Evolutionary conservation across 2,113 vertebrate species (phyloP), one percentile per base, ranked within the genome.

Genomic region (Gnathonemus echidnorhynchus): DNA sequence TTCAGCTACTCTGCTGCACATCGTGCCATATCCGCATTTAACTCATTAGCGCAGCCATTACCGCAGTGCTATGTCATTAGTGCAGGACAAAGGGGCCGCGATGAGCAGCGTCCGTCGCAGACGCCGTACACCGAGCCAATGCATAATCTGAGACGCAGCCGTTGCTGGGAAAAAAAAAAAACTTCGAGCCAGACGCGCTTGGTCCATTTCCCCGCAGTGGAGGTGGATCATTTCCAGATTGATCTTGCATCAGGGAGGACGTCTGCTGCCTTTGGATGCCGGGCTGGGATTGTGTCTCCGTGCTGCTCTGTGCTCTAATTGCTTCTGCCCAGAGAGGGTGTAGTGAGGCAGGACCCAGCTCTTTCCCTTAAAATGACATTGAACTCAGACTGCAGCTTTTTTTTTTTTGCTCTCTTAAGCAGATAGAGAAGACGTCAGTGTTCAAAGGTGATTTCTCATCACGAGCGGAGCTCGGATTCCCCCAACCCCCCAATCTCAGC

Each of bases 371-470:
- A 91, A 89, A 90, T 89, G 3, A 89, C 88, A 74, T 39, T 53
- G 48, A 49, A 77, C 74, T 83, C 50, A 2, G 74, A 80, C 39
- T 48, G 49, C 48, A n/a, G 70, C 17, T 46, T 4, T 21, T 80
- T 80, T 39, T 35, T 84, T 84, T n/a, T 84, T 35, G 86, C 42
- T 87, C 27, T 88, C 70, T 80, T 70, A 39, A 90, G 88, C 39
- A 56, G 9, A 74, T 27, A 89, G 5, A 50, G 85, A 90, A 58
- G 62, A 85, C 86, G 80, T 39, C 52, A 89, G 86, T 42, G 45
- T 62, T 35, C 24, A 53, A 48, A 91, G 83, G 90, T 88, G 83
- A 91, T 88, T 88, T 87, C 90, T 87, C 89, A 91, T 88, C 88
- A 66, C 77, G 56, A 27, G 5, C 86, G 56, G 66, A 46, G 48